These are phyloP conservation scores for Siniperca scherzeri DNA, from an alignment of 2,797 vertebrate species.

Conservation along the genomic window DNA sequence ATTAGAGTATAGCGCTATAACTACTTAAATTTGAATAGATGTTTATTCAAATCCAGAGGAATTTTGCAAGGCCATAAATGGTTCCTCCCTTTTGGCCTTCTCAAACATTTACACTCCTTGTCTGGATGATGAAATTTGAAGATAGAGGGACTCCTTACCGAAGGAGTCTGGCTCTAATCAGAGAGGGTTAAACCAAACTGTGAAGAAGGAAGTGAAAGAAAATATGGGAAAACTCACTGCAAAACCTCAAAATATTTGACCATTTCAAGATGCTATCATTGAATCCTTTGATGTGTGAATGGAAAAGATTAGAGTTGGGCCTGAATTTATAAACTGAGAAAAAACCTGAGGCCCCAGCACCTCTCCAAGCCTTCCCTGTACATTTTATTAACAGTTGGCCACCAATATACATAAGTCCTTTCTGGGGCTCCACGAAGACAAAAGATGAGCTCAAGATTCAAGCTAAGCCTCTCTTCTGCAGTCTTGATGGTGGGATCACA, in stretches of 20 bases:
- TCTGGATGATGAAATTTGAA: no score
- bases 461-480: conserved; percentile 18
- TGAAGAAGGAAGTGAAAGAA: conserved; percentile 28
- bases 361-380: conserved; percentile 10
- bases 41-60: no score
- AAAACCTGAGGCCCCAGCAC: conserved; percentile 23
- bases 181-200: conserved; percentile 9
- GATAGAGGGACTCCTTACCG: conserved; percentile 26
- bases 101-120: no score
- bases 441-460: conserved; percentile 54
- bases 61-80: no score
- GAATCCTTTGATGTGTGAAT: conserved; percentile 31
- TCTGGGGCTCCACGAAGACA: conserved; percentile 51
- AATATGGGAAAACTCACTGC: not conserved
- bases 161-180: conserved; percentile 52
- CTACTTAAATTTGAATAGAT: no score
- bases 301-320: conserved; percentile 26
- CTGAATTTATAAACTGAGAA: conserved; percentile 24
- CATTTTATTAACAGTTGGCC: conserved; percentile 40
- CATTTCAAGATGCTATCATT: conserved; percentile 23
- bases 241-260: conserved; percentile 18
- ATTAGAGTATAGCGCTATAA: no score
- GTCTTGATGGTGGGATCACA: conserved; percentile 48
- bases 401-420: conserved; percentile 41
- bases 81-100: no score